A percentile compares a stretch with the other conserved stretches of the same genome.
Conservation (phyloP, 30 jellyfish, hydroid and myxozoan genomes). For the Turritopsis rubra region DNA sequence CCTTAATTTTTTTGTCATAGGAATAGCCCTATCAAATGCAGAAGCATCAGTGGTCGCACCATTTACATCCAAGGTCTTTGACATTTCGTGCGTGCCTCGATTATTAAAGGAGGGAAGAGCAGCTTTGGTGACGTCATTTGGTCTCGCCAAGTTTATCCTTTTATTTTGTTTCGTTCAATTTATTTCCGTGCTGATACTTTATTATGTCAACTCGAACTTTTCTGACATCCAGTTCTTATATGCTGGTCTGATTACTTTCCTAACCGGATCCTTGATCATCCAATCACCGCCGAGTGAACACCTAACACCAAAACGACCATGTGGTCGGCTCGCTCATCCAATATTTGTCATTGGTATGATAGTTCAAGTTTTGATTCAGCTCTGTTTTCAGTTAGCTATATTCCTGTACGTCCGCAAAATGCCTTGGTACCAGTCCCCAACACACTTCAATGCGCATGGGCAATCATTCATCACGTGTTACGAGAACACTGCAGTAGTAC, state of each 20-base stretch:
- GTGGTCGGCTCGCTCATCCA: constrained; percentile 38
- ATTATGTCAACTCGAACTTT: constrained; percentile 11
- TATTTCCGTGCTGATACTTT: constrained; percentile 25
- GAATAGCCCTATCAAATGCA: constrained; percentile 44
- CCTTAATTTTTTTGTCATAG: not conserved
- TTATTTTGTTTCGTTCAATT: constrained; percentile 41
- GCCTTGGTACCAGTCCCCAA: constrained; percentile 51
- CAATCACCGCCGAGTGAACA: constrained; percentile 23
- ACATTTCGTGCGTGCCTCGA: constrained; percentile 52
- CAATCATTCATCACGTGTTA: not conserved
- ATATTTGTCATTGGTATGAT: constrained; percentile 12
- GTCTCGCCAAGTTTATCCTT: constrained; percentile 32
- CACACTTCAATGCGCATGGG: not conserved
- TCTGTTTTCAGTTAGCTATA: constrained; percentile 12
- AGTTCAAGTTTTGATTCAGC: constrained; percentile 14
- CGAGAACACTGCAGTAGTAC: constrained; percentile 29
- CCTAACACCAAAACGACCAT: constrained; percentile 27
- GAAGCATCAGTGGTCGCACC: constrained; percentile 74
- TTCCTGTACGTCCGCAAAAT: constrained; percentile 23
- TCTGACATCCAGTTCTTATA: constrained; percentile 24
- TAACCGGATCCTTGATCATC: constrained; percentile 11
- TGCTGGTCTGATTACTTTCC: not conserved
- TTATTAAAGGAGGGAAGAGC: constrained; percentile 49
- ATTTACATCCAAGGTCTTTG: constrained; percentile 36
- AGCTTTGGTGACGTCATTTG: constrained; percentile 48